Evolutionary conservation across 2,888 invertebrate genomes (phyloP), one percentile per base, ranked within the genome.

Genomic region (Cheilosia scutellata): DNA sequence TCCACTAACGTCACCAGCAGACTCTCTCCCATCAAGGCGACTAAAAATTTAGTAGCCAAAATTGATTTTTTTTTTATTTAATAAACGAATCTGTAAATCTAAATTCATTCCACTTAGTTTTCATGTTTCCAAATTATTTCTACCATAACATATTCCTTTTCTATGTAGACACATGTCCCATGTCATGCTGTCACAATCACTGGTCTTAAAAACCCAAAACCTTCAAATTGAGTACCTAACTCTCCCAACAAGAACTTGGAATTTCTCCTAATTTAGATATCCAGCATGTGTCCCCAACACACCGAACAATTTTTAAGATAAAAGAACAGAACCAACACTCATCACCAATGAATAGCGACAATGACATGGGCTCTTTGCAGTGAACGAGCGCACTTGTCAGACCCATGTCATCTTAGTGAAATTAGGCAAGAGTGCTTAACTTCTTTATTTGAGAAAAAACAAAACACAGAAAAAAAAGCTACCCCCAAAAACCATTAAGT

Each of bases 361-460:
- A 29, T 76, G 70, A 70, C 77, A 77, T 63, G 70, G 77, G 70
- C 70, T 70, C 37, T 49, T 70, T 31, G 47, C 55, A 27, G 42
- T 9, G 47, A 57, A 78, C 78, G 63, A 78, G 40, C 70, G 55
- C 70, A 71, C 70, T 71, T 78, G 78, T 71, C 78, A 70, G 70
- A 78, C 78, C 78, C 70, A 44, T 78, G 70, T 78, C 70, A 78
- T 78, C 55, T 70, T 63, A 78, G 78, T 78, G 62, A 71, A 78
- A 78, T 78, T 70, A 55, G 70, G 77, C 62, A 71, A 71, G 44
- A 63, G 70, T 71, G 62, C 78, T 63, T 63, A 70, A 40, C 49
- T 66, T 66, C 9, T 58, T 44, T 44, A 4, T 51, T 51, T 29
- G 3, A 13, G 13, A 5, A 51, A 13, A 44, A 58, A 77, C 70